phyloP scores from a whole-genome alignment of 2,797 vertebrate species.

The Phalanger gymnotis region DNA sequence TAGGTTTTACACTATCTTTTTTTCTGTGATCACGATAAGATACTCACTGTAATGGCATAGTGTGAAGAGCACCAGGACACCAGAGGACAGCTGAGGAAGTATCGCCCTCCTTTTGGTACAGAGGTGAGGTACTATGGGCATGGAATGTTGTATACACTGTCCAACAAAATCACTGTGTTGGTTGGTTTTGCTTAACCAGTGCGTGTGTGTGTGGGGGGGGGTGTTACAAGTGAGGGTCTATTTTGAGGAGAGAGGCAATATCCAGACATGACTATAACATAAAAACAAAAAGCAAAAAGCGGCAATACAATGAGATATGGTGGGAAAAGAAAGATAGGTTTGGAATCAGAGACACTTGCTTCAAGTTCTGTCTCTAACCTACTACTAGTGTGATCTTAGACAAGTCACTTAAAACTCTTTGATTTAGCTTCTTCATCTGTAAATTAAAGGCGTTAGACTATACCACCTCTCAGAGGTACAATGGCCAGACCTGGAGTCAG shows the following conservation, averaged over 20 bases:
- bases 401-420: conserved; percentile 1
- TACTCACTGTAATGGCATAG: too few relatives aligned
- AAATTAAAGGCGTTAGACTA: background rate
- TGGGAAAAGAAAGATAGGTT: background rate
- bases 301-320: background rate
- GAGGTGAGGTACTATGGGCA: background rate
- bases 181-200: background rate
- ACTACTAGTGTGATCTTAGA: background rate
- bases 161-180: background rate
- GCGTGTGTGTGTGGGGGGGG: background rate
- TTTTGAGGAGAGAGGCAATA: background rate
- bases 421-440: background rate
- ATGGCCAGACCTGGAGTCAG: too few relatives aligned
- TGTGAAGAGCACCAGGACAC: background rate
- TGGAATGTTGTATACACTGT: background rate
- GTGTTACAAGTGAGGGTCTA: background rate
- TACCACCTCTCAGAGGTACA: background rate
- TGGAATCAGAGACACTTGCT: background rate
- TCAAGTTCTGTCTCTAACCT: conserved; percentile 1
- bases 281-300: background rate
- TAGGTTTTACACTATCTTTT: too few relatives aligned
- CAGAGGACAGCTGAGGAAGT: background rate
- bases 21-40: too few relatives aligned
- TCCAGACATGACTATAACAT: background rate
- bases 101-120: background rate